Evolutionary conservation across 2,797 vertebrate species (phyloP).

Genomic region (Alosa sapidissima): DNA sequence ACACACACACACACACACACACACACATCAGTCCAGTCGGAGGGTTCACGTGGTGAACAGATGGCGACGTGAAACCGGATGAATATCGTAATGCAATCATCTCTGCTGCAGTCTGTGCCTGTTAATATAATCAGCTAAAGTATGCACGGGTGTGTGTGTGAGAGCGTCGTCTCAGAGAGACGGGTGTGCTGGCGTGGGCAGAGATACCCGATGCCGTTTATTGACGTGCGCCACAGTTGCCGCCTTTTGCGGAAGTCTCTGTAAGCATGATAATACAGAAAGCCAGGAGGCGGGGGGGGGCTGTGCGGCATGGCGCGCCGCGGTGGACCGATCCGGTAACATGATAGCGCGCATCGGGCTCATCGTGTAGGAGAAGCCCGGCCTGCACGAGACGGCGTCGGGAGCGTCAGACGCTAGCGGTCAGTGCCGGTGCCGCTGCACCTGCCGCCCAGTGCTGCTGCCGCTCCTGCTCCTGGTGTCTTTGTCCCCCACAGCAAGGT

Average conservation of each 20-base stretch:
- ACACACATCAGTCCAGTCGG: background rate
- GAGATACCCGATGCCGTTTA: background rate
- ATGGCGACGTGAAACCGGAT: background rate
- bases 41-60: background rate
- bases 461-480: slow-evolving; percentile 3
- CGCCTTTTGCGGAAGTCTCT: background rate
- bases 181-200: background rate
- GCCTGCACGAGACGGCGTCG: background rate
- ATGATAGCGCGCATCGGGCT: background rate
- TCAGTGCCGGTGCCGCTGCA: background rate
- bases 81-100: slow-evolving; percentile 19
- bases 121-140: slow-evolving; percentile 9
- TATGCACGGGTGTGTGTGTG: background rate
- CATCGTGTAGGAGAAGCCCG: background rate
- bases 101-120: background rate
- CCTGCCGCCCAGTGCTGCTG: background rate
- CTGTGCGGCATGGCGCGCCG: too few relatives aligned
- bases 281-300: background rate
- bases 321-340: background rate
- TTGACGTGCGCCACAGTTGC: background rate
- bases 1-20: background rate
- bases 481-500: slow-evolving; percentile 46
- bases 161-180: background rate
- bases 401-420: background rate
- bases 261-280: background rate